Evolutionary conservation across 1,140 invertebrate genomes (phyloP), one percentile per base, ranked within the genome.

Genomic region (Parapsyche elsis): DNA sequence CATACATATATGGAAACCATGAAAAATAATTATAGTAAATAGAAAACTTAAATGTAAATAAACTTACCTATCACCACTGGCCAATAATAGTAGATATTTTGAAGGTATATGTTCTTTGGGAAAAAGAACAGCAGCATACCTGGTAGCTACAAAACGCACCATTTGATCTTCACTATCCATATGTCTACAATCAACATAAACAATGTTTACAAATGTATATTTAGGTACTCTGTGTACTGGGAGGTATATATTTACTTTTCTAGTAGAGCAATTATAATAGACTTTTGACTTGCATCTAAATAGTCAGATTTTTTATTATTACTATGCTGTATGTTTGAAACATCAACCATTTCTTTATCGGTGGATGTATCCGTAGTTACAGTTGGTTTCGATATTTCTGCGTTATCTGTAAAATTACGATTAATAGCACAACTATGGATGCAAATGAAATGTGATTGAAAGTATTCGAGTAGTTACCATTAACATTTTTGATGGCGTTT

Each of bases 71-170:
- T 98, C 96, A 45, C 95, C 95, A 84, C 93, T 93, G 10, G 95
- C 95, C 23, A 97, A 85, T n/a, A 98, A 88, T 45, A 98, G 88
- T 14, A 97, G 88, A 86, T 95, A 97, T 83, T 95, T 90, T 0
- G 96, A 95, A 0, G 95, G 92, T 0, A 95, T 91, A 86, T 97
- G 94, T 84, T 95, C 91, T 30, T 92, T 88, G 4, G 94, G 93
- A 87, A 97, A 98, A 64, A 97, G 93, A 16, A 91, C 92, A 1
- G 93, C 92, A 0, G 95, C 91, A 86, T 96, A 97, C 80, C 95
- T 91, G 79, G 95, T 95, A 23, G 95, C 94, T 19, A 96, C 92
- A 85, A 95, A 94, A 80, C 96, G 89, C 1, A 94, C 92, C 86
- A 94, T 94, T 0, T 91, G 88, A 82, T 94, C 92, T 38, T 92